A percentile compares a stretch with the other conserved stretches of the same genome.
Conservation (phyloP, 1,140 invertebrate genomes). For the Pantala flavescens region DNA sequence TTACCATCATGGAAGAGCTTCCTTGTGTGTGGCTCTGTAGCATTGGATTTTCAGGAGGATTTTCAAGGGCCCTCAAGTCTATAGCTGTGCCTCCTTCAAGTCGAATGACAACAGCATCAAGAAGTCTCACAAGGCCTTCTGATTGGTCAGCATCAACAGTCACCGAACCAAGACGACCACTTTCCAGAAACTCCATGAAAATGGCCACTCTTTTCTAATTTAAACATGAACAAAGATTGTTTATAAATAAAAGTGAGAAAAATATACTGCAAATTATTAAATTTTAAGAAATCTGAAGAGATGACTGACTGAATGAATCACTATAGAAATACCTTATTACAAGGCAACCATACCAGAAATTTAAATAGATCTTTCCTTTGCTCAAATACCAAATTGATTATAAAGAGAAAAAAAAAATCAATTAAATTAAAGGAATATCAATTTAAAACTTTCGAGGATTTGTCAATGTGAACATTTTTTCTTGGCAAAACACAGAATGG, state of each 20-base stretch:
- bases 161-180: conserved; percentile 61
- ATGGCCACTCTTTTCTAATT: conserved; percentile 77
- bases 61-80: conserved; percentile 74
- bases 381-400: no score
- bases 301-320: no score
- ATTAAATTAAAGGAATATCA: no score
- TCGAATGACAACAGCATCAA: conserved; percentile 95
- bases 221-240: not conserved
- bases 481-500: no score
- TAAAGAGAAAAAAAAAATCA: no score
- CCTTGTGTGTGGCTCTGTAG: not conserved
- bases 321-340: no score
- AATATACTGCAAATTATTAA: no score
- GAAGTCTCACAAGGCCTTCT: conserved; percentile 72
- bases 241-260: not conserved
- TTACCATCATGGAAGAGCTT: not conserved
- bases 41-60: not conserved
- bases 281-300: no score
- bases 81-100: conserved; percentile 94
- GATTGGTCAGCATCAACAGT: conserved; percentile 80
- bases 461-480: no score
- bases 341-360: no score
- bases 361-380: no score
- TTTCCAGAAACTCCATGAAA: conserved; percentile 75
- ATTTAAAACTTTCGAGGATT: no score